Base-by-base conservation (phyloP, 2,113 vertebrate genomes). In the Progne subis region DNA sequence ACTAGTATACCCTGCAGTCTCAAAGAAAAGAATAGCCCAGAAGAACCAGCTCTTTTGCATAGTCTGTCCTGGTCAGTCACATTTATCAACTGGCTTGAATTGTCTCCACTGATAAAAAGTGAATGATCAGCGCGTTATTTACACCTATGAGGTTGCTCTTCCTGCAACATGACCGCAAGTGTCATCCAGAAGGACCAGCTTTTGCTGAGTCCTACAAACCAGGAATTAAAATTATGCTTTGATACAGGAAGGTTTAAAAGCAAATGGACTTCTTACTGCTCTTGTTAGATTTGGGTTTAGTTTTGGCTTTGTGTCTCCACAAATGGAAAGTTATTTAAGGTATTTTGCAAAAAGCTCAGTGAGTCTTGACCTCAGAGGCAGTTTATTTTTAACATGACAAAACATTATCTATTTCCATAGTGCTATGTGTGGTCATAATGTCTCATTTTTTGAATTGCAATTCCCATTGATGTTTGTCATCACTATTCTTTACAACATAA, bases 81-180 rank as follows among this genome's bases (percentile, higher is more conserved):
- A 74, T 87, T 91, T 46, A 64, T 90, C 59, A 47, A 7, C 26
- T 82, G 84, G 43, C 67, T 86, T 93, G 61, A 86, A 78, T 94
- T 91, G 65, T 90, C 88, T 96, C 65, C 60, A 32, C 44, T 91
- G 86, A 46, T 90, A 74, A 87, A 95, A 97, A 94, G 19, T 75
- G 92, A 95, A 86, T 82, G 87, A 95, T 97, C 91, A 97, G 94
- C 90, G 83, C 86, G 47, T 94, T 96, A 61, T 71, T 97, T 93
- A 83, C 31, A 87, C 84, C 43, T 81, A 23, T 44, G 83, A 97
- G 94, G 90, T 97, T 86, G 81, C 76, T 71, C 37, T 87, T 96
- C 87, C 86, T 96, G 70, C 55, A 74, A 21, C 67, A 56, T 94
- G 94, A 95, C 95, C 3, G 8, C 59, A 70, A 60, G 43, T 53